Base-by-base conservation (phyloP, 2,888 invertebrate genomes). In the Labia minor region DNA sequence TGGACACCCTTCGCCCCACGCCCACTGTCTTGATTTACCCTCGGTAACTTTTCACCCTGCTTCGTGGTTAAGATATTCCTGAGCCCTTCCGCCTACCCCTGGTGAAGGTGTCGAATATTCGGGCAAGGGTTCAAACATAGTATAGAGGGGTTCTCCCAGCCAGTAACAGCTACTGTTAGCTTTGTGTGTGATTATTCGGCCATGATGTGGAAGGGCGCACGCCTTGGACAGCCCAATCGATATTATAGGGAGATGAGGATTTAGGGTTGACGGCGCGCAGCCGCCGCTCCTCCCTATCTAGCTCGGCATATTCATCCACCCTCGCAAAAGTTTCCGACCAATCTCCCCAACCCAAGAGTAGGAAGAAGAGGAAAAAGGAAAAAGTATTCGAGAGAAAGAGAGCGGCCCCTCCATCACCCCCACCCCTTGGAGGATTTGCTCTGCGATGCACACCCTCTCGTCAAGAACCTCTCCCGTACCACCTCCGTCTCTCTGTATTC, bases 11-110 rank as follows among this genome's bases (percentile, higher is more conserved):
- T 49, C 49, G 49, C 14, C 49, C 49, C 49, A 49, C 49, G 49
- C 49, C 49, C 49, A 49, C 49, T 49, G 49, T 49, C 49, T 49
- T 49, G 49, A 49, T 49, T 49, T 49, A 49, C 49, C 49, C 49
- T 49, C 49, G 16, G 14, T 49, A 49, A 49, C 49, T 49, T 49
- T 49, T 49, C 49, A 49, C 49, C 49, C 49, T 16, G n/a, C 49
- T n/a, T 49, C 49, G n/a, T 49, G 49, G 49, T 49, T 49, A 49
- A 49, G 49, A 49, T 49, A 49, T 49, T 49, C 49, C 49, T 49
- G n/a, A 49, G n/a, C 49, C 49, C 49, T n/a, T 49, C 49, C 49
- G 16, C 49, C n/a, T 16, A 49, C 49, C 16, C 49, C 49, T 16
- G 49, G 14, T 8, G 49, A 49, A 49, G 49, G 49, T 49, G 49